These are phyloP conservation scores for Paguma larvata DNA, from an alignment of 2,797 vertebrate species.

Conservation along the genomic window DNA sequence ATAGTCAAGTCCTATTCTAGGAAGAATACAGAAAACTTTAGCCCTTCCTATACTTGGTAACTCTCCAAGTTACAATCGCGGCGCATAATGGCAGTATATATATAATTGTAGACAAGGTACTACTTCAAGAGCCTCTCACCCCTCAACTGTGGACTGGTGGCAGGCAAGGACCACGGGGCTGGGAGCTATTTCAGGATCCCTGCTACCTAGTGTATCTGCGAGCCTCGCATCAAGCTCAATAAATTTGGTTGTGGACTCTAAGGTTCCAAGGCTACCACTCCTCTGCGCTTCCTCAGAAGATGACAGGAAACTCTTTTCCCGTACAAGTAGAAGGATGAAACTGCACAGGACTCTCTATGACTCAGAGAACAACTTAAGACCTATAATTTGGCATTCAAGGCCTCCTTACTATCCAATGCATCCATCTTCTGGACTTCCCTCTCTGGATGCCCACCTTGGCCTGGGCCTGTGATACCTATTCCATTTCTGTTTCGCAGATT, in stretches of 20 bases:
- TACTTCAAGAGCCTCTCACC: background rate
- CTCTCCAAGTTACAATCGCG: background rate
- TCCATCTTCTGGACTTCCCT: rapidly evolving
- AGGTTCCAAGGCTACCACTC: background rate
- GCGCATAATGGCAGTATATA: background rate
- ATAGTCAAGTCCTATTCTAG: background rate
- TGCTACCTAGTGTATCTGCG: background rate
- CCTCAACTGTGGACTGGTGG: background rate
- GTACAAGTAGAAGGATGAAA: background rate
- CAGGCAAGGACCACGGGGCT: background rate
- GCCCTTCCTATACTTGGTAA: background rate
- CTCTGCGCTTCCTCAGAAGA: background rate
- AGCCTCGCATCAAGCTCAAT: background rate
- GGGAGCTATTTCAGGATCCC: background rate
- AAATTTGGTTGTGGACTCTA: background rate
- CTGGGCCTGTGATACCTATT: background rate
- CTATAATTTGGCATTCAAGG: background rate
- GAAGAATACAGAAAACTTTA: background rate
- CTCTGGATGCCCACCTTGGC: background rate
- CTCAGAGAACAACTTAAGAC: background rate
- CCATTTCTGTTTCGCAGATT: background rate
- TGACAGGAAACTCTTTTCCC: background rate
- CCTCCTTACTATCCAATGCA: background rate
- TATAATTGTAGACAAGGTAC: background rate
- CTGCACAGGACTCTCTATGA: background rate